These are phyloP conservation scores for Nasonia oneida DNA, from an alignment of 2,888 invertebrate species.

Conservation along the genomic window DNA sequence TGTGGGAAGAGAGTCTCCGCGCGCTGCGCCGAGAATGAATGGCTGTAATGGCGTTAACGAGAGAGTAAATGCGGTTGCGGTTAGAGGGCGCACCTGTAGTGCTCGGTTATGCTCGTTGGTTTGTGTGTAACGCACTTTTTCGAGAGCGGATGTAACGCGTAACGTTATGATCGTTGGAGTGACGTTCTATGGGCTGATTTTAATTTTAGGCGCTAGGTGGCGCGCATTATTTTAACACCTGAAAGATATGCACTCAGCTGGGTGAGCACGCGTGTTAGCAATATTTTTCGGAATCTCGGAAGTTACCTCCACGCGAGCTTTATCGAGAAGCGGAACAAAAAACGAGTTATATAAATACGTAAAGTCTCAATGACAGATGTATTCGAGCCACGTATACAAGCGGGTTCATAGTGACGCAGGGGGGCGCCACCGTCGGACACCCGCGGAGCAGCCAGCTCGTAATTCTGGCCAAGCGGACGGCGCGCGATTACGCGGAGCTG, in stretches of 20 bases:
- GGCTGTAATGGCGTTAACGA: slow-evolving; percentile 7
- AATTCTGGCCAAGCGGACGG: slow-evolving; percentile 5
- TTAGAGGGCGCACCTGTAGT: not conserved
- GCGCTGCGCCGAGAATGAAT: not conserved
- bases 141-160: not conserved
- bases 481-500: slow-evolving; percentile 13
- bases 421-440: not conserved
- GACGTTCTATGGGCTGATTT: not conserved
- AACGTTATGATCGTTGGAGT: not conserved
- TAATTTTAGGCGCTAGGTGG: too few relatives aligned
- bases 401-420: not conserved
- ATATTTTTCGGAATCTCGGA: not conserved
- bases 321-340: not conserved
- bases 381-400: not conserved
- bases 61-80: not conserved
- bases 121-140: not conserved
- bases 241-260: too few relatives aligned
- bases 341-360: not conserved
- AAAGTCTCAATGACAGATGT: not conserved
- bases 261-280: not conserved
- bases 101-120: not conserved
- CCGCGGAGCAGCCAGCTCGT: not conserved
- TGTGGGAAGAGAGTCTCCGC: slow-evolving; percentile 2
- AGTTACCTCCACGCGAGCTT: not conserved
- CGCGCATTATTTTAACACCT: too few relatives aligned